Conservation (phyloP, 2,113 vertebrate genomes). For the Coryphaenoides rupestris region DNA sequence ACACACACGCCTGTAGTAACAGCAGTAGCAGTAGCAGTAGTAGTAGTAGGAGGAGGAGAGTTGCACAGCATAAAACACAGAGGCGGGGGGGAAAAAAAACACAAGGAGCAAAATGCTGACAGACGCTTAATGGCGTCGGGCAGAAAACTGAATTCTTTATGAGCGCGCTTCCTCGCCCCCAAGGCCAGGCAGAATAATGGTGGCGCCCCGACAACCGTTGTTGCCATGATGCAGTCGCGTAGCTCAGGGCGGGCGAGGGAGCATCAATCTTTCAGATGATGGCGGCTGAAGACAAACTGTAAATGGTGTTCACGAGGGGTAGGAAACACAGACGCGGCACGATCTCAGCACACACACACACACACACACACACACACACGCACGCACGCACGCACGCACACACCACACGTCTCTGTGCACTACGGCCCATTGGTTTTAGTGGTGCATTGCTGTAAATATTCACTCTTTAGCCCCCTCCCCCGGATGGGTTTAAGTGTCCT, state of each 20-base stretch:
- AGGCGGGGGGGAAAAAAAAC: too few relatives aligned
- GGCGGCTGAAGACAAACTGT: constrained; percentile 62
- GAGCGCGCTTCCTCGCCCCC: constrained; percentile 63
- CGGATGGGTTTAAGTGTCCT: too few relatives aligned
- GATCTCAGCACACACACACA: background rate
- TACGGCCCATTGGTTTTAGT: constrained; percentile 43
- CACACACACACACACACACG: background rate
- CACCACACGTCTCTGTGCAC: constrained; percentile 1
- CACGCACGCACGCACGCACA: constrained; percentile 15
- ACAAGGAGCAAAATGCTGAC: constrained; percentile 52
- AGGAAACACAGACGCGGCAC: constrained; percentile 13
- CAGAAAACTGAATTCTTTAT: constrained; percentile 71
- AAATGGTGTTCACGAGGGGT: constrained; percentile 50
- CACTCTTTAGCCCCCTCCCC: background rate
- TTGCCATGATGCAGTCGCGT: constrained; percentile 52
- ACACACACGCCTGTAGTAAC: too few relatives aligned
- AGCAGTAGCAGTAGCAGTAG: constrained; percentile 28
- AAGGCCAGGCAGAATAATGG: constrained; percentile 62
- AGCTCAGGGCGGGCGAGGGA: constrained; percentile 51
- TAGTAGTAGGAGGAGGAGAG: constrained; percentile 15
- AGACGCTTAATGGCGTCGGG: constrained; percentile 70
- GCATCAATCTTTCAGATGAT: constrained; percentile 73
- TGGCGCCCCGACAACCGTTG: constrained; percentile 52
- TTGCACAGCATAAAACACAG: constrained; percentile 52
- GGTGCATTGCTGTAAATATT: constrained; percentile 37